Evolutionary conservation across 2,888 invertebrate species (phyloP).

Genomic region (Hyalella azteca): DNA sequence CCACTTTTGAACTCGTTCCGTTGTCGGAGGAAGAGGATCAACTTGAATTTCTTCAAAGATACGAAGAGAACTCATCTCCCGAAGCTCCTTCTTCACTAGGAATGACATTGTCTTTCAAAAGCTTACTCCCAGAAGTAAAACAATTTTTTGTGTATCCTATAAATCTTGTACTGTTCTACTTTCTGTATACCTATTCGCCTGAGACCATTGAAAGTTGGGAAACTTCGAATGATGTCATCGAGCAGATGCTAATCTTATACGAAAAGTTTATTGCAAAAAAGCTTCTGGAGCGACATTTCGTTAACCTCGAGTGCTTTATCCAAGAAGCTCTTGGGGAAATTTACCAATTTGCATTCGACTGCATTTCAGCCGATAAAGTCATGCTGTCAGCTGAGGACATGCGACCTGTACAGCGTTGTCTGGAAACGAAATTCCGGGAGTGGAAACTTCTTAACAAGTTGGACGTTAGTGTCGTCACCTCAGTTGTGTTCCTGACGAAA

Average conservation of each 20-base stretch:
- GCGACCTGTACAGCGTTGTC: not conserved
- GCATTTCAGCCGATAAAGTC: not conserved
- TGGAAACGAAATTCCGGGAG: not conserved
- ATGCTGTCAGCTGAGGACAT: not conserved
- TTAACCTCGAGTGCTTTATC: not conserved
- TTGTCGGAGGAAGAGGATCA: not conserved
- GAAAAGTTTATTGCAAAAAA: not conserved
- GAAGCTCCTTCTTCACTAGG: not conserved
- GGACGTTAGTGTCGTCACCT: not conserved
- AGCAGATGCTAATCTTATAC: not conserved
- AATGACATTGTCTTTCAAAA: not conserved
- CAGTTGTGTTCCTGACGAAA: conserved; percentile 1
- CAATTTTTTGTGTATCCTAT: not conserved
- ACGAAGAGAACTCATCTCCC: not conserved
- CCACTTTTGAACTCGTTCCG: not conserved
- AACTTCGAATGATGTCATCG: conserved; percentile 3
- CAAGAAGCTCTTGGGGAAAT: not conserved
- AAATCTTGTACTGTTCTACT: conserved; percentile 17
- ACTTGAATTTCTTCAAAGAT: not conserved
- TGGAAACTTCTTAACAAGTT: not conserved
- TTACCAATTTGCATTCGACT: not conserved
- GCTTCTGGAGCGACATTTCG: not conserved
- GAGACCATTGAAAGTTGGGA: not conserved
- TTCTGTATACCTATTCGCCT: not conserved
- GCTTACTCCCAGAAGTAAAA: not conserved